Conservation (phyloP, 1,140 invertebrate species). For the Megalopta genalis region DNA sequence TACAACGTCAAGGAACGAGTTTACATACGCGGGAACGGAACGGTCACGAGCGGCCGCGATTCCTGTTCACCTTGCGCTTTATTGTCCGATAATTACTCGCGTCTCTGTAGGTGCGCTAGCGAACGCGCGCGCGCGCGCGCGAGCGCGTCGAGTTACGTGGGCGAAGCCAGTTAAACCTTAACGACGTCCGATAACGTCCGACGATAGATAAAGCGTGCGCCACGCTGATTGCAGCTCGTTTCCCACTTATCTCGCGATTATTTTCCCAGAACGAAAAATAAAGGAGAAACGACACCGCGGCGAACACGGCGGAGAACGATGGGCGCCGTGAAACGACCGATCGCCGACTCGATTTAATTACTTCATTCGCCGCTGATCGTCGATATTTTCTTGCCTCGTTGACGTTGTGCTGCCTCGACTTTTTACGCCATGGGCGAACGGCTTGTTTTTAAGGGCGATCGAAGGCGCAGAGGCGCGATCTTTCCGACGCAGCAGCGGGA, state of each 20-base stretch:
- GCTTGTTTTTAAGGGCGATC: too few relatives aligned
- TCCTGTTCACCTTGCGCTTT: constrained; percentile 44
- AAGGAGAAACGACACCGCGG: too few relatives aligned
- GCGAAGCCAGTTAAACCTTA: constrained; percentile 9
- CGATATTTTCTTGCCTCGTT: too few relatives aligned
- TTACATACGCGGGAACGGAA: constrained; percentile 22
- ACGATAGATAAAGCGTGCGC: constrained; percentile 3
- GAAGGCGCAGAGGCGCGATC: too few relatives aligned
- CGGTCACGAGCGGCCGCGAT: constrained; percentile 28
- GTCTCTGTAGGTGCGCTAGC: not conserved
- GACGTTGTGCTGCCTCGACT: too few relatives aligned
- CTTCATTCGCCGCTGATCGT: too few relatives aligned
- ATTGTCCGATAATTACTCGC: constrained; percentile 39
- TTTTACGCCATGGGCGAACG: too few relatives aligned
- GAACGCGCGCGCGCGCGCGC: not conserved
- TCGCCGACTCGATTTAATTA: too few relatives aligned
- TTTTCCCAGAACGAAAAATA: not conserved
- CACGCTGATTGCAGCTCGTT: not conserved
- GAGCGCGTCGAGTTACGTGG: constrained; percentile 10
- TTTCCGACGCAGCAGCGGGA: too few relatives aligned
- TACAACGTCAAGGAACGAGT: not conserved
- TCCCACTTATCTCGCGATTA: not conserved
- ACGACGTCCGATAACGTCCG: constrained; percentile 17
- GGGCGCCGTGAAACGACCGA: too few relatives aligned
- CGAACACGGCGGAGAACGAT: too few relatives aligned